Evolutionary conservation across 1,140 invertebrate genomes (phyloP), one percentile per base, ranked within the genome.

Genomic region (Pantala flavescens): DNA sequence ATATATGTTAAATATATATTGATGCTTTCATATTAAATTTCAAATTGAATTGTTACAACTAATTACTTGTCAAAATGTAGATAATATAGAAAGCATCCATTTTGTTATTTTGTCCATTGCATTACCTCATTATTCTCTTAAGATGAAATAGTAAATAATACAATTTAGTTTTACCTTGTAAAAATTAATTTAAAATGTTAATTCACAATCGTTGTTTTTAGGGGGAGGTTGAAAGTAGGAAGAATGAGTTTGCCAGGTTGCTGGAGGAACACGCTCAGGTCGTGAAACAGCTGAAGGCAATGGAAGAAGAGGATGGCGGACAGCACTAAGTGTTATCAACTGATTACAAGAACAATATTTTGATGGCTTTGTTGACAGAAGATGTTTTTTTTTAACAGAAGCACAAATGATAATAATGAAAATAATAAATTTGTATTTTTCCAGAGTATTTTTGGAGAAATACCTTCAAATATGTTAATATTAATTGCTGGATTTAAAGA

Each of bases 221-320:
- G 80, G 83, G 83, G 28, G 82, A 83, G 71, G 84, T 84, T 21
- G 82, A 84, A 74, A 83, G 82, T 12, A 80, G 84, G 24, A 81
- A 84, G 73, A 81, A 80, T 42, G 84, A 85, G 75, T 85, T 85
- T 75, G 84, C 84, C 23, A 79, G 82, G 73, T 77, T 85, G 7
- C 78, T 85, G 19, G 84, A 85, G 74, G 84, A 85, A 75, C 84
- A 85, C 75, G 83, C 83, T 16, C 83, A 85, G 75, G 81, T 85
- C 36, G 83, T 85, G 21, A 77, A 80, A 70, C 80, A 82, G 74
- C 77, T 83, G 75, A 83, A 83, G 75, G 81, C 82, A 75, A 83
- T 83, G 80, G 82, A 83, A 71, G 80, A 82, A 23, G 80, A 81
- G 74, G 81, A 81, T 19, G 23, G 23, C 3, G 23, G 23, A 24